Conservation (phyloP, 2,113 vertebrate species). For the Bucco capensis region DNA sequence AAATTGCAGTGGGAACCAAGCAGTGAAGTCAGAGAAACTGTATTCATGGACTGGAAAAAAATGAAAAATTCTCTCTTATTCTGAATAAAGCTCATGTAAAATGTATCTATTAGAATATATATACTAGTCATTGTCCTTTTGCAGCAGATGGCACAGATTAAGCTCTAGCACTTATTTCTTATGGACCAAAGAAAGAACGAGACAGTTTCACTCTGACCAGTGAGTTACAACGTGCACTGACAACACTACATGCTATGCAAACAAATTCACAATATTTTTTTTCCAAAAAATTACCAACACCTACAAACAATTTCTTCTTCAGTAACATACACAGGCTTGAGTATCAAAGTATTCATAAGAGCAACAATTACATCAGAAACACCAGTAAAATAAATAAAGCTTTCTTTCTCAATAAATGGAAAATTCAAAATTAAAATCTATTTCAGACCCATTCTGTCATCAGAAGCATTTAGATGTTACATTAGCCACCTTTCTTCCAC, state of each 20-base stretch:
- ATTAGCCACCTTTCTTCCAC: not conserved
- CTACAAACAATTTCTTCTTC: not conserved
- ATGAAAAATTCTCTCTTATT: not conserved
- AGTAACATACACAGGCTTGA: fast-evolving
- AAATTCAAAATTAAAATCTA: not conserved
- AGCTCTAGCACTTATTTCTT: not conserved
- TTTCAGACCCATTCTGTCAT: not conserved
- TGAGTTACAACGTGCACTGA: not conserved
- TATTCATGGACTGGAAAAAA: not conserved
- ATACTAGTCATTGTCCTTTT: not conserved
- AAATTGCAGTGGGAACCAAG: fast-evolving
- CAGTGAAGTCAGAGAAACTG: not conserved
- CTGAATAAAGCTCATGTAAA: not conserved
- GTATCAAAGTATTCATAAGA: not conserved
- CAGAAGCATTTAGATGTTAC: not conserved
- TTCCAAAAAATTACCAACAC: not conserved
- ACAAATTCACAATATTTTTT: not conserved
- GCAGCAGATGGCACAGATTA: not conserved
- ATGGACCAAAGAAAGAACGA: not conserved
- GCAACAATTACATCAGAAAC: not conserved
- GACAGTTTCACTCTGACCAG: not conserved
- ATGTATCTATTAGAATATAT: not conserved
- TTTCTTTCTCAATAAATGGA: not conserved
- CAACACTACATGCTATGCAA: not conserved
- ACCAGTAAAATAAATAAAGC: not conserved